Base-by-base conservation (phyloP, 2,797 vertebrate genomes). In the Oreonectes daqikongensis region DNA sequence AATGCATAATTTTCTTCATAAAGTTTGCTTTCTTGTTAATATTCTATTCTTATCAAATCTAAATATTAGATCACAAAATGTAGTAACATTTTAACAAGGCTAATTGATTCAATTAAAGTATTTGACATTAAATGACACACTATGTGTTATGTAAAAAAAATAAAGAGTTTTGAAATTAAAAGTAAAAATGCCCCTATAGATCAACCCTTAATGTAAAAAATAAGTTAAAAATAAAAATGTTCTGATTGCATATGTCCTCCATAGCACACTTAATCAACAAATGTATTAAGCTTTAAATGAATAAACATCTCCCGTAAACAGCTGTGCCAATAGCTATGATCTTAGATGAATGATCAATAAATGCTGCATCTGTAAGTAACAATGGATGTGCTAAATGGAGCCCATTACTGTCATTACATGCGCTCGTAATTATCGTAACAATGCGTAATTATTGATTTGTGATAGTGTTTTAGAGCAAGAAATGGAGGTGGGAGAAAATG, bases 361-460 rank as follows among this genome's bases (percentile, higher is more conserved):
- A 69, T 40, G 15, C 50, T 52, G 50, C 70, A 76, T 77, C 46
- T 5, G 59, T 70, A 69, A 63, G 48, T 70, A 63, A 77, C 63
- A 77, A 32, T 17, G 57, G 44, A 70, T 50, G 65, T 42, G 42
- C 15, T 40, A 55, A 80, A 60, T 69, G 66, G 24, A 70, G 46
- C 26, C 53, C 59, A 55, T 79, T 70, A 75, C 72, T 75, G 67
- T 75, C 59, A 69, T 69, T 48, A 66, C 60, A 44, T 30, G 66
- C 66, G 76, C 72, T 61, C 35, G 0, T 77, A 63, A 78, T 84
- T 84, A 80, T 79, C 72, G 74, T 73, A 74, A 82, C 77, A 83
- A 79, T 78, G 74, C 78, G 76, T 48, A 64, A 55, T 44, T 79
- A 82, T 84, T 72, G 80, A 82, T 83, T 75, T 55, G 15, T 44